Percentiles rank a stretch among this genome's conserved stretches.
These are phyloP conservation scores for Epinotia nisella DNA, from an alignment of 2,888 invertebrate species.

Conservation along the genomic window DNA sequence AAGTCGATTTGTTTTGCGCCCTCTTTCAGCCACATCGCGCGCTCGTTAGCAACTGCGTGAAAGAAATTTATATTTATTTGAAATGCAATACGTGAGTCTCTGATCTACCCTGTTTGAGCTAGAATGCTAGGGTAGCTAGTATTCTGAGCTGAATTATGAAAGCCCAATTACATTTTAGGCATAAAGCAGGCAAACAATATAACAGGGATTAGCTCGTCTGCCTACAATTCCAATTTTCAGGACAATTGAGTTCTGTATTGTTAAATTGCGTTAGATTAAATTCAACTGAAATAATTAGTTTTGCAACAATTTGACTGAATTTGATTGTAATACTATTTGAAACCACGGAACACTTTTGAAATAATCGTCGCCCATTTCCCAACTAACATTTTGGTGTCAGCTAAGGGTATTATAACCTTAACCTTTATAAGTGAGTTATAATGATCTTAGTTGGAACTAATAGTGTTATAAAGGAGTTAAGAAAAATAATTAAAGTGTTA, in stretches of 20 bases:
- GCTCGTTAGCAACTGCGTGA: no score
- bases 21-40: neutral
- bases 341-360: neutral
- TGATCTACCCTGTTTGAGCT: neutral
- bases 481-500: no score
- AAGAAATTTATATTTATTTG: no score
- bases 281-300: neutral
- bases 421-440: no score
- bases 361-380: neutral
- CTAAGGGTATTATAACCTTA: no score
- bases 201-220: neutral
- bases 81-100: no score
- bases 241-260: conserved; percentile 1
- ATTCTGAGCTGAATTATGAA: conserved; percentile 17
- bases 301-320: neutral
- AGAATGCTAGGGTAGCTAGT: neutral
- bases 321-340: neutral
- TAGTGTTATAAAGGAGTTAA: no score
- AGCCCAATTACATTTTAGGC: conserved; percentile 39
- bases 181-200: conserved; percentile 9
- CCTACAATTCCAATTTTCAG: conserved; percentile 1
- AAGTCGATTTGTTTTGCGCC: neutral
- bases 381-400: no score
- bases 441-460: no score
- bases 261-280: conserved; percentile 5